These are phyloP conservation scores for Thalassaphorura encarpata DNA, from an alignment of 1,140 invertebrate genomes.

Conservation along the genomic window DNA sequence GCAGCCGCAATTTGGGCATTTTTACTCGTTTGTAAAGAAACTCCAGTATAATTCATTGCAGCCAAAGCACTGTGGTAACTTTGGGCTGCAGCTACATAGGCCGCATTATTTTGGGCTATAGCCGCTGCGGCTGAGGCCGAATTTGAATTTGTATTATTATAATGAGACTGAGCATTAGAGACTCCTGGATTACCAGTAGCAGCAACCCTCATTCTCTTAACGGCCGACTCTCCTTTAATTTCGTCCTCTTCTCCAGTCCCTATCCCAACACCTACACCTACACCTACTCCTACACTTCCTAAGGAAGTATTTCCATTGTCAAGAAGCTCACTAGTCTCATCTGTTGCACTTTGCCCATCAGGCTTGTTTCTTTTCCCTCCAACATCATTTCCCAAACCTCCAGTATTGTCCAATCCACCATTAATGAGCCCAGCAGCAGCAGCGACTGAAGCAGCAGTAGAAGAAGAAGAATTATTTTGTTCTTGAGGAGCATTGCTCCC, in stretches of 20 bases:
- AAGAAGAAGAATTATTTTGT: conserved; percentile 22
- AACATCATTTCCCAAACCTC: conserved; percentile 11
- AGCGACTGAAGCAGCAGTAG: too few relatives aligned
- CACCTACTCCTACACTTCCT: too few relatives aligned
- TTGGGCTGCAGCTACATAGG: conserved; percentile 37
- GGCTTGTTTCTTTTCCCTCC: conserved; percentile 15
- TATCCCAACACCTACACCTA: conserved; percentile 7
- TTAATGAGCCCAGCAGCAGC: conserved; percentile 19
- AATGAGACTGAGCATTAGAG: conserved; percentile 7
- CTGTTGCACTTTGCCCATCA: too few relatives aligned
- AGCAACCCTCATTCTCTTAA: conserved; percentile 30
- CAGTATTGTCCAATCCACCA: conserved; percentile 26
- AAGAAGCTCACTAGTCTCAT: conserved; percentile 8
- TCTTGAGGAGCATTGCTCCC: conserved; percentile 1
- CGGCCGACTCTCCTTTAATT: conserved; percentile 33
- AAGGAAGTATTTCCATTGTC: conserved; percentile 14
- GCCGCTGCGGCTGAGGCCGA: conserved; percentile 10
- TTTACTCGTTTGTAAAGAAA: conserved; percentile 53
- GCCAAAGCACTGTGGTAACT: conserved; percentile 43
- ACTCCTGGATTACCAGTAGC: too few relatives aligned
- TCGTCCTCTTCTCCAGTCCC: conserved; percentile 38
- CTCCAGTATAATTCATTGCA: conserved; percentile 65
- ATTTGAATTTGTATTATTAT: conserved; percentile 8
- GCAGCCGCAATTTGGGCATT: conserved; percentile 30
- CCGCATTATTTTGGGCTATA: conserved; percentile 39